Evolutionary conservation across 92 coral and sea anemone genomes (phyloP), one percentile per base, ranked within the genome.

Genomic region (Scolanthus callimorphus): DNA sequence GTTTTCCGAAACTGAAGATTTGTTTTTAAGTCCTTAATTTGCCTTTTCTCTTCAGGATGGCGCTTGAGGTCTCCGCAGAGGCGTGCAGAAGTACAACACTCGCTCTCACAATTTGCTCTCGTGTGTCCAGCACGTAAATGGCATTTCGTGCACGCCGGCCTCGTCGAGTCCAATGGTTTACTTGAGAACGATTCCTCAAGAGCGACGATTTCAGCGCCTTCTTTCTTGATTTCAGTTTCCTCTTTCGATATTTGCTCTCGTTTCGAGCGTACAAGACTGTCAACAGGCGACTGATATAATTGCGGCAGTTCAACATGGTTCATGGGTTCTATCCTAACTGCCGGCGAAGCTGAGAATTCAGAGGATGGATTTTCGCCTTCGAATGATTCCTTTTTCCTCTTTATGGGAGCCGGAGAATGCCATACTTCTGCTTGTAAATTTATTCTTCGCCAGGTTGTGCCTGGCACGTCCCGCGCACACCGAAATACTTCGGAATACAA

Each of bases 1-100:
- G 77, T 20, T 29, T 62, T 54, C 29, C 39, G 37, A 53, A 62
- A 59, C 45, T 60, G 69, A 20, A 61, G 57, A 43, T 60, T 74
- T 17, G 76, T 56, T 24, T 76, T 66, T 23, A 60, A 59, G 70
- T 76, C 62, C 26, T 76, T 55, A 34, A 55, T 60, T 62, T 70
- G 64, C 54, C 59, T 12, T 64, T 70, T 78, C 49, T 78, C 73
- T 31, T 70, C 78, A 1, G 66, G 83, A 47, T 74, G 81, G 13
- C 74, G 27, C 48, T 73, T 73, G 9, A 73, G 2, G 45, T 63
- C 79, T 12, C 81, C 74, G 64, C 74, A 74, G 2, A 62, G 64
- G 30, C 74, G 43, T 17, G 73, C 73, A 50, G 74, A 53, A 39
- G 55, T 46, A 43, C 74, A 73, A 34, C 38, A 25, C 62, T 55